These are phyloP conservation scores for Callyntrura sp. DNA, from an alignment of 2,888 invertebrate genomes.

Conservation along the genomic window DNA sequence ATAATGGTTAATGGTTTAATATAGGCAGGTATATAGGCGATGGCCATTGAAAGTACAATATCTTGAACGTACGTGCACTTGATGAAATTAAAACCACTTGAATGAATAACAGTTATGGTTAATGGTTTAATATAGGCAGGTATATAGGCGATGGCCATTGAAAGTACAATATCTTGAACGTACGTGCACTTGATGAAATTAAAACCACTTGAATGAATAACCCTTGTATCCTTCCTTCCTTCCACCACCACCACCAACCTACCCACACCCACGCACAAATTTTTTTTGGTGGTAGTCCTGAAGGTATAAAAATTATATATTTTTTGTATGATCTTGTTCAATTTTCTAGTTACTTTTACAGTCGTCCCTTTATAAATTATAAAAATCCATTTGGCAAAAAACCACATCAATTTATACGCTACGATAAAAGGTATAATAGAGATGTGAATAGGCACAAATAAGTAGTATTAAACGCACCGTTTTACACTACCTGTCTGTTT, in stretches of 20 bases:
- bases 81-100: not conserved
- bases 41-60: not conserved
- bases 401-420: conserved; percentile 36
- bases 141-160: too few species aligned
- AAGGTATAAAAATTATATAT: too few species aligned
- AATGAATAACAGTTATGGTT: conserved; percentile 4
- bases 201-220: too few species aligned
- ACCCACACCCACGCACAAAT: not conserved
- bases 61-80: too few species aligned
- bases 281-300: not conserved
- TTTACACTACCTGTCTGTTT: not conserved
- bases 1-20: not conserved
- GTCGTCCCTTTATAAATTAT: conserved; percentile 3
- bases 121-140: not conserved
- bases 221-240: not conserved
- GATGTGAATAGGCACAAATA: too few species aligned
- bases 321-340: not conserved
- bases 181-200: too few species aligned
- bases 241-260: not conserved
- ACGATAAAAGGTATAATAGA: conserved; percentile 33
- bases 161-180: not conserved
- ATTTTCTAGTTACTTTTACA: not conserved
- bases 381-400: conserved; percentile 38
- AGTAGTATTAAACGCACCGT: not conserved
- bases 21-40: not conserved